A percentile compares a stretch with the other conserved stretches of the same genome.
phyloP scores from a whole-genome alignment of 2,113 vertebrate genomes.

The Corydoras maculifer region DNA sequence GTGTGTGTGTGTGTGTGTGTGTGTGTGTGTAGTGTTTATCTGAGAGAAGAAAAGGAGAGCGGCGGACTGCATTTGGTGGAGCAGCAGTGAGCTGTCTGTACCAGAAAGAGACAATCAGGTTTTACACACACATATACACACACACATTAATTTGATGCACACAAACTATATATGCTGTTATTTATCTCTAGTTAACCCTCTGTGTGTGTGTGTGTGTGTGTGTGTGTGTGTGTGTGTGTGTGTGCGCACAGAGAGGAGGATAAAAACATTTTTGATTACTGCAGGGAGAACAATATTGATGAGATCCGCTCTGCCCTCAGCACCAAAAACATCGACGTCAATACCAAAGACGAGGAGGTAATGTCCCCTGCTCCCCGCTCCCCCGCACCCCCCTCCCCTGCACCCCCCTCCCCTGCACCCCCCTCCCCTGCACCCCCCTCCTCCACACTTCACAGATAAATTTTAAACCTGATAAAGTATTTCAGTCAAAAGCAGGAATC shows the following conservation, averaged over 20 bases:
- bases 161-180: too few species aligned
- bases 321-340: conserved; percentile 82
- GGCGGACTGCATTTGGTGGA: conserved; percentile 76
- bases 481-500: too few species aligned
- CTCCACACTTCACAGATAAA: too few species aligned
- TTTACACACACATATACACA: conserved; percentile 28
- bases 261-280: conserved; percentile 97
- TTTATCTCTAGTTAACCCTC: too few species aligned
- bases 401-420: too few species aligned
- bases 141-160: not conserved
- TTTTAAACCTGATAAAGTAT: too few species aligned
- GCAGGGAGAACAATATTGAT: conserved; percentile 95
- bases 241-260: conserved; percentile 82
- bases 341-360: conserved; percentile 89
- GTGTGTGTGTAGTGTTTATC: conserved; percentile 57
- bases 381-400: too few species aligned
- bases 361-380: not conserved
- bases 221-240: not conserved
- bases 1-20: conserved; percentile 6
- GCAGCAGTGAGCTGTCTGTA: conserved; percentile 89
- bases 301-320: conserved; percentile 80
- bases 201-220: too few species aligned
- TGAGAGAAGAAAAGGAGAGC: conserved; percentile 75
- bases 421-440: too few species aligned
- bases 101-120: conserved; percentile 96